phyloP scores from a whole-genome alignment of 2,888 invertebrate genomes.

The Tanaodytes sp. region DNA sequence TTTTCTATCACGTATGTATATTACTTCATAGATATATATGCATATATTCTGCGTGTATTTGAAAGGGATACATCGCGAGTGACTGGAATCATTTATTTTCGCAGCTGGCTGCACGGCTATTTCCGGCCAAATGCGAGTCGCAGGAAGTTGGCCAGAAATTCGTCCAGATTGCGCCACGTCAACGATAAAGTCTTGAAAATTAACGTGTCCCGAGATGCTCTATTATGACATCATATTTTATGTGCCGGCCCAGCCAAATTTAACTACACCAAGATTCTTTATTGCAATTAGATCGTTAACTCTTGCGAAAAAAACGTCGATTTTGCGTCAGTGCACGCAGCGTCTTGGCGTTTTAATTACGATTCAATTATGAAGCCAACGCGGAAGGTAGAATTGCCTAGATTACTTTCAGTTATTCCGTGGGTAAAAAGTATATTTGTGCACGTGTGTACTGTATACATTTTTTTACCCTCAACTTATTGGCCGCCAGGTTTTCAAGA shows the following conservation, averaged over 20 bases:
- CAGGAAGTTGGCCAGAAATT: constrained; percentile 55
- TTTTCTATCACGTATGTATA: constrained; percentile 35
- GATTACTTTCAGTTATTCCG: too few species aligned
- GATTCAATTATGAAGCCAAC: background rate
- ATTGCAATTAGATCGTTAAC: constrained; percentile 44
- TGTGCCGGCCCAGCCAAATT: constrained; percentile 43
- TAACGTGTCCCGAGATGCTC: constrained; percentile 52
- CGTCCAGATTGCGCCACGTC: constrained; percentile 55
- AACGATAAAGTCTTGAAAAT: constrained; percentile 55
- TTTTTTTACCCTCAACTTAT: too few species aligned
- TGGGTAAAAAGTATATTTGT: too few species aligned
- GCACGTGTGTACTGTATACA: too few species aligned
- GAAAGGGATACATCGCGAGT: constrained; percentile 45
- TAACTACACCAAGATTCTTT: constrained; percentile 38
- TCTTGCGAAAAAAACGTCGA: constrained; percentile 26
- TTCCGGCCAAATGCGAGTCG: constrained; percentile 49
- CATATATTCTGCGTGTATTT: constrained; percentile 18
- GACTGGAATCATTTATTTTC: constrained; percentile 53
- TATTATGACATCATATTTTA: constrained; percentile 51
- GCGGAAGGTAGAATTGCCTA: too few species aligned
- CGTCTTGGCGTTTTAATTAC: constrained; percentile 6
- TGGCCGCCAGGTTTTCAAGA: too few species aligned
- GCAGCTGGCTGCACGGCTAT: constrained; percentile 50
- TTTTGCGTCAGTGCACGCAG: constrained; percentile 11
- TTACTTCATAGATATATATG: constrained; percentile 1